phyloP scores from a whole-genome alignment of 2,888 invertebrate species.

The Lepetodrilus schrolli region DNA sequence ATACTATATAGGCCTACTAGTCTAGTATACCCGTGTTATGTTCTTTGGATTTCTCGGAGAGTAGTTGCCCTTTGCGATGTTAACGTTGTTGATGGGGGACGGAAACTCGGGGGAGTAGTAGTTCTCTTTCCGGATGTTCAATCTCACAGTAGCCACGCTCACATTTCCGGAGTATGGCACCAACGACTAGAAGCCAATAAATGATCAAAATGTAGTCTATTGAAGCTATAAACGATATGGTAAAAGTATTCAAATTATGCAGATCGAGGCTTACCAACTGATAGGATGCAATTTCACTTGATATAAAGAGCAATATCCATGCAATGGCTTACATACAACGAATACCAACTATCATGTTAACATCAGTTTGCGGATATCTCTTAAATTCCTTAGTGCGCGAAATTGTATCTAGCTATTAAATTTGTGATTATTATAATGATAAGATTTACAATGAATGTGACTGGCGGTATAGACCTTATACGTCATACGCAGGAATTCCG shows the following conservation, averaged over 20 bases:
- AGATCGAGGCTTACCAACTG: background rate
- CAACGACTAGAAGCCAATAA: background rate
- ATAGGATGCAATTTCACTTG: background rate
- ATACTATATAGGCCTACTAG: background rate
- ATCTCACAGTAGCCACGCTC: background rate
- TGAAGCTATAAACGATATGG: too few species aligned
- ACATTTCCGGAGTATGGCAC: background rate
- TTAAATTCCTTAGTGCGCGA: too few species aligned
- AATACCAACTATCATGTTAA: too few species aligned
- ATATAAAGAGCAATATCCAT: background rate
- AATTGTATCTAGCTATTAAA: too few species aligned
- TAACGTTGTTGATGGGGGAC: background rate
- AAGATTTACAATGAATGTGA: too few species aligned
- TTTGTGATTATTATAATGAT: too few species aligned
- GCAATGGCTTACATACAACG: too few species aligned
- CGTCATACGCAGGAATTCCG: too few species aligned
- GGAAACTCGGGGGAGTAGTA: conserved; percentile 15
- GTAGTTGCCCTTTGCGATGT: background rate
- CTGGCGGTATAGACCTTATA: too few species aligned
- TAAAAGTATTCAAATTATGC: too few species aligned
- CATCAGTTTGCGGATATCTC: too few species aligned
- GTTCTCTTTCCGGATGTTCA: background rate
- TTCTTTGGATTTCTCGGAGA: background rate
- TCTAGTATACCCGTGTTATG: background rate
- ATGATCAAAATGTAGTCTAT: background rate